A percentile compares a stretch with the other conserved stretches of the same genome.
Evolutionary conservation across 2,113 vertebrate species (phyloP).

Genomic region (Scartelaos histophorus): DNA sequence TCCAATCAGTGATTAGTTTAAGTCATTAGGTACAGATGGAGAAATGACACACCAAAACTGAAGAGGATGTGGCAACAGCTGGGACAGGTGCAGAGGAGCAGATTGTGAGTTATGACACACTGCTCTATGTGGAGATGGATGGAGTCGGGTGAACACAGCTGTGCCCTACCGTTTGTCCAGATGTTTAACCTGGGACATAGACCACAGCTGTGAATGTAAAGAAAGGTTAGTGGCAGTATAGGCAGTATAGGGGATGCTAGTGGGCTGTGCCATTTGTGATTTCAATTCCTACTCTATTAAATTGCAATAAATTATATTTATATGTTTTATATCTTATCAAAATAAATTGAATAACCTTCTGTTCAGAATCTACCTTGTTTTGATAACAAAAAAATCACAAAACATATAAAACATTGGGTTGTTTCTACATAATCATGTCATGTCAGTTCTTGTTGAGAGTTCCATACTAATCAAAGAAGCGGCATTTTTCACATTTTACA

Average conservation of each 20-base stretch:
- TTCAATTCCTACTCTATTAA: no score
- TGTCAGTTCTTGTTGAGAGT: not conserved
- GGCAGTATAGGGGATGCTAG: not conserved
- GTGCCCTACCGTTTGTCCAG: conserved; percentile 53
- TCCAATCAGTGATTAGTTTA: conserved; percentile 59
- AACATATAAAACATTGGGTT: no score
- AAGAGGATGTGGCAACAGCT: conserved; percentile 10
- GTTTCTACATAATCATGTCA: no score
- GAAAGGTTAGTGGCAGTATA: conserved; percentile 23
- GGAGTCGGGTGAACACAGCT: conserved; percentile 43
- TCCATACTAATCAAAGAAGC: not conserved
- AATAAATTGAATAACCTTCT: no score
- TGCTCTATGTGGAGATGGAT: conserved; percentile 42
- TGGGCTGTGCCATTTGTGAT: no score
- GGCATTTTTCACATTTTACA: no score
- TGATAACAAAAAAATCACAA: no score
- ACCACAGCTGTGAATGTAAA: conserved; percentile 31
- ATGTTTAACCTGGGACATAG: conserved; percentile 37
- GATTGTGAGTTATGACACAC: conserved; percentile 33
- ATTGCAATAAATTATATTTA: no score
- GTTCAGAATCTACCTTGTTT: no score
- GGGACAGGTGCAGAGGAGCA: conserved; percentile 47
- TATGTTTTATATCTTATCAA: no score
- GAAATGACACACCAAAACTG: not conserved
- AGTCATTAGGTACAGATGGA: conserved; percentile 37